phyloP scores from a whole-genome alignment of 2,888 invertebrate species.

The Thelaira solivaga region DNA sequence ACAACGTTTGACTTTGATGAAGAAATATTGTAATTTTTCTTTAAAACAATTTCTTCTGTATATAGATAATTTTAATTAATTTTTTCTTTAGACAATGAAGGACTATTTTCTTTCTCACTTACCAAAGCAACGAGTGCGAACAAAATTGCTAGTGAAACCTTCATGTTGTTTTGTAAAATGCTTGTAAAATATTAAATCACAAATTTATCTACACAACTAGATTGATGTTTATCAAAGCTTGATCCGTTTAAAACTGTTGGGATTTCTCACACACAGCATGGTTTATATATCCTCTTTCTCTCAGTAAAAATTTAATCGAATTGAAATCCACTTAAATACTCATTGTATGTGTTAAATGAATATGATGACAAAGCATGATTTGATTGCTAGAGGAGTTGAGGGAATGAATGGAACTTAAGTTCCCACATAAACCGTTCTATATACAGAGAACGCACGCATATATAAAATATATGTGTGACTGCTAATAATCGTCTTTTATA shows the following conservation, averaged over 20 bases:
- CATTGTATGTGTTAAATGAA: not conserved
- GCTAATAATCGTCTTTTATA: not conserved
- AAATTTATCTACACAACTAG: slow-evolving; percentile 30
- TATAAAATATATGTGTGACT: no score
- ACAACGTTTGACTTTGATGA: no score
- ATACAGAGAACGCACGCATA: no score
- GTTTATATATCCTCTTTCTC: slow-evolving; percentile 64
- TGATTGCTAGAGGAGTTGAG: not conserved
- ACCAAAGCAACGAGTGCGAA: slow-evolving; percentile 74
- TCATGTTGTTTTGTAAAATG: slow-evolving; percentile 68
- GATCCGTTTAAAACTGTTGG: slow-evolving; percentile 51
- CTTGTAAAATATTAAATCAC: slow-evolving; percentile 34
- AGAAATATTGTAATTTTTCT: no score
- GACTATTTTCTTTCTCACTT: slow-evolving; percentile 62
- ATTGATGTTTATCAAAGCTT: slow-evolving; percentile 44
- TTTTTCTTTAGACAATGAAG: not conserved
- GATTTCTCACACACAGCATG: slow-evolving; percentile 11
- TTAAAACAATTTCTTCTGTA: not conserved
- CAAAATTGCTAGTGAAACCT: slow-evolving; percentile 71
- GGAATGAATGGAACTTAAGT: not conserved
- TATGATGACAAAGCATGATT: not conserved
- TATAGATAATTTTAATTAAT: not conserved
- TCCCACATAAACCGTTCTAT: not conserved
- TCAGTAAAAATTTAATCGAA: slow-evolving; percentile 23
- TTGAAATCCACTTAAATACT: not conserved